Base-by-base conservation (phyloP, 2,888 invertebrate genomes). In the Mythimna loreyi region DNA sequence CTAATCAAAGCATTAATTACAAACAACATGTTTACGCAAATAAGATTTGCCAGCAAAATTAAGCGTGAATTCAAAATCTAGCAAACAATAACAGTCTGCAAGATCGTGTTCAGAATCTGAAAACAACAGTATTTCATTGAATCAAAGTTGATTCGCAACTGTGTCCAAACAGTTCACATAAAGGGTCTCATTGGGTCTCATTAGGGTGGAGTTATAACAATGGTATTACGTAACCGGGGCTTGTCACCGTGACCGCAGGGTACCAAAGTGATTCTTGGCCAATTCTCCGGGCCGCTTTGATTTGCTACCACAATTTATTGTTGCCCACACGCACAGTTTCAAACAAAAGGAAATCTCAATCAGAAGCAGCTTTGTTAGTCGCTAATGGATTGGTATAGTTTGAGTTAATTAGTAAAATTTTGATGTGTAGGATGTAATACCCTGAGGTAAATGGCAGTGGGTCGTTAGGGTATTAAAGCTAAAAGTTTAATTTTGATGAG, bases 211-310 rank as follows among this genome's bases (percentile, higher is more conserved):
- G 81, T 81, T 84, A 84, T 86, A 86, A 84, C 87, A 88, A 85
- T 86, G 81, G 84, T 85, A 86, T 87, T 85, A 87, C 80, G 82
- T 60, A 83, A 77, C 82, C 86, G 84, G 65, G 73, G 80, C 64
- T 82, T 86, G 85, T 86, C 88, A 87, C 83, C 80, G 78, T 76
- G 82, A 82, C 89, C 86, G 84, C 89, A 86, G 66, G 75, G 73
- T 78, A 81, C 85, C 85, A 83, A 87, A 87, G 84, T 82, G 86
- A 87, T 88, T 87, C 87, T 88, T 79, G 85, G 85, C 72, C 72
- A 72, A 80, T 85, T 85, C 84, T 82, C 83, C 81, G 78, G 78
- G 70, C 81, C 80, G 70, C 85, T 86, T 85, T 86, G 88, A 88
- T 89, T 89, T 89, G 77, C 77, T 67, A 78, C 77, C 83, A 82